Conservation (phyloP, 1,140 invertebrate genomes). For the Lasioglossum albipes region DNA sequence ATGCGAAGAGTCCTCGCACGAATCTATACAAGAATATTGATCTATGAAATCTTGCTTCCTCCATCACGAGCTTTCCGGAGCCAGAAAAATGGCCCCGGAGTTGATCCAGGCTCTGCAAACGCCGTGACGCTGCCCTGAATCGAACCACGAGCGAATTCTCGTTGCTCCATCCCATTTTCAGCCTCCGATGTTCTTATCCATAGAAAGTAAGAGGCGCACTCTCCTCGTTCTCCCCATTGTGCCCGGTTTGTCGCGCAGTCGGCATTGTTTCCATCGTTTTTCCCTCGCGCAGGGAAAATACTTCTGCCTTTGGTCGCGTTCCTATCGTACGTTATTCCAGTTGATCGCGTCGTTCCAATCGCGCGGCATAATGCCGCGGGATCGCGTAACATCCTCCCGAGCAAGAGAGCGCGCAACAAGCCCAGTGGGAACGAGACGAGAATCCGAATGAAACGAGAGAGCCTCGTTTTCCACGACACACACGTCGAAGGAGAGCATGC, state of each 20-base stretch:
- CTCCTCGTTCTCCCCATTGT: not conserved
- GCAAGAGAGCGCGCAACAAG: conserved; percentile 20
- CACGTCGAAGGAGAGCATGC: conserved; percentile 6
- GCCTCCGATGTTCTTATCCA: too few species aligned
- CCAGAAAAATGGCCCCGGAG: too few species aligned
- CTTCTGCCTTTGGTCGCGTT: not conserved
- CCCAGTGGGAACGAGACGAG: conserved; percentile 28
- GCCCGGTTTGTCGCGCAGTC: not conserved
- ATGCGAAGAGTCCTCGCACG: too few species aligned
- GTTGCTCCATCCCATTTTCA: too few species aligned
- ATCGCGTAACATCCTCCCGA: conserved; percentile 28
- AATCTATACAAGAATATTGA: too few species aligned
- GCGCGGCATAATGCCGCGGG: not conserved
- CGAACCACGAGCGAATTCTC: too few species aligned
- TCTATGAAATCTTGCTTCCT: too few species aligned
- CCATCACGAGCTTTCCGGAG: too few species aligned
- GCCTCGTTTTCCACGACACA: conserved; percentile 20
- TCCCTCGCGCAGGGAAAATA: not conserved
- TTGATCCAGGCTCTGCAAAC: too few species aligned
- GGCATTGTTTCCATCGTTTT: not conserved
- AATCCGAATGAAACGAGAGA: conserved; percentile 21
- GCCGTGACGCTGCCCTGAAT: too few species aligned
- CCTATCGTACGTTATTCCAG: conserved; percentile 3
- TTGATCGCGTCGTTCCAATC: not conserved
- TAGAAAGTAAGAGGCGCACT: not conserved